Conservation (phyloP, 2,113 vertebrate genomes). For the Himantopus leucocephalus region DNA sequence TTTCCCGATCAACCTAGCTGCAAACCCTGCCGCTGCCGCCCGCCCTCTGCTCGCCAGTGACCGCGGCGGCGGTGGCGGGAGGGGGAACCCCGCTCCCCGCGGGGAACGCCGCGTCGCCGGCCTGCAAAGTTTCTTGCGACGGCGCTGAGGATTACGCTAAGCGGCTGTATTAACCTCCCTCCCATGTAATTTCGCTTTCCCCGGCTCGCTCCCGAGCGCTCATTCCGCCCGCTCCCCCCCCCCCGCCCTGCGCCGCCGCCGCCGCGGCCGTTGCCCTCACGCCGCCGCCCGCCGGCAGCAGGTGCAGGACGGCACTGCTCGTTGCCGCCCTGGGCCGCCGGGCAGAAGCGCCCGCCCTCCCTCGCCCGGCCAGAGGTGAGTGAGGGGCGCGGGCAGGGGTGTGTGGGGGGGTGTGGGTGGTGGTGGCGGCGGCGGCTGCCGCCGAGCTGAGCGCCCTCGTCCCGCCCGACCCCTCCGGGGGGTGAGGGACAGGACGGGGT, state of each 20-base stretch:
- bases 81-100: neutral
- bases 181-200: neutral
- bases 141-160: neutral
- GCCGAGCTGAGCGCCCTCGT: too few relatives aligned
- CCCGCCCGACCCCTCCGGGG: too few relatives aligned
- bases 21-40: accelerated
- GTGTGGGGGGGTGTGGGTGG: too few relatives aligned
- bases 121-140: accelerated
- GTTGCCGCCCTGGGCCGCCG: neutral
- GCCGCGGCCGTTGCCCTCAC: neutral
- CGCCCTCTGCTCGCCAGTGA: neutral
- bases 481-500: too few relatives aligned
- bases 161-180: neutral
- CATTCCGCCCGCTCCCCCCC: neutral
- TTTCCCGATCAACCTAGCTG: neutral
- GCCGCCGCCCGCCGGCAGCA: neutral
- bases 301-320: neutral
- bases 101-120: too few relatives aligned
- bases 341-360: neutral
- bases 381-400: neutral
- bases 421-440: too few relatives aligned
- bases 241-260: neutral
- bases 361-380: neutral
- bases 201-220: neutral
- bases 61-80: accelerated